Percentiles rank a stretch among this genome's conserved stretches.
These are phyloP conservation scores for Thecophora atra DNA, from an alignment of 2,888 invertebrate genomes.

Conservation along the genomic window DNA sequence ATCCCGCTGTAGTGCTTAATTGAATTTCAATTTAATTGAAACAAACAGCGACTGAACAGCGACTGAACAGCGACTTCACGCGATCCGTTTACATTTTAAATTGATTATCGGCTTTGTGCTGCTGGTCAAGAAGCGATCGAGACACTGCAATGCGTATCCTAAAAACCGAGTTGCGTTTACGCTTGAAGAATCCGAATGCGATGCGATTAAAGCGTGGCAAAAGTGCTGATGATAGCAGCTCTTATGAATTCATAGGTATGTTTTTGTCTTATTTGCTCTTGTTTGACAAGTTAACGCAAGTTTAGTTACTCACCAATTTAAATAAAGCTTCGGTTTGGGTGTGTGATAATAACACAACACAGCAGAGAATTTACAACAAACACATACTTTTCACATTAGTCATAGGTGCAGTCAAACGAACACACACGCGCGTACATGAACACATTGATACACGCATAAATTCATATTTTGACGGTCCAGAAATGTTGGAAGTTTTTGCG, in stretches of 20 bases:
- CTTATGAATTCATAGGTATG: slow-evolving; percentile 26
- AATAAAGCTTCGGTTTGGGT: neutral
- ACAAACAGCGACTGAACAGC: neutral
- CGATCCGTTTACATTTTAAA: neutral
- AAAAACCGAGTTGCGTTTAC: slow-evolving; percentile 55
- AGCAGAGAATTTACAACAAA: no score
- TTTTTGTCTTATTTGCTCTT: neutral
- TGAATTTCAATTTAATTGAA: neutral
- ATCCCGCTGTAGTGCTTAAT: neutral
- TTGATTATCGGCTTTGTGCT: no score
- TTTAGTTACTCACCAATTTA: neutral
- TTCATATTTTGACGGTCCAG: slow-evolving; percentile 4
- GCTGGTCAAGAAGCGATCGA: neutral
- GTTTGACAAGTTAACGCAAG: neutral
- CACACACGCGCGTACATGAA: slow-evolving; percentile 8
- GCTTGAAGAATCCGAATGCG: slow-evolving; percentile 55
- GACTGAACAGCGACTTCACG: neutral
- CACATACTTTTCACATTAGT: slow-evolving; percentile 32
- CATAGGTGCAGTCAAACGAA: slow-evolving; percentile 20
- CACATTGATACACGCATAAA: neutral
- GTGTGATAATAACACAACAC: slow-evolving; percentile 9
- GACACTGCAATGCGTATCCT: slow-evolving; percentile 53
- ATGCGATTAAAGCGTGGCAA: slow-evolving; percentile 55
- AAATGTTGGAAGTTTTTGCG: neutral
- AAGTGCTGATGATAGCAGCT: slow-evolving; percentile 53